phyloP scores from a whole-genome alignment of 2,888 invertebrate genomes.

The Drosophila histrio region DNA sequence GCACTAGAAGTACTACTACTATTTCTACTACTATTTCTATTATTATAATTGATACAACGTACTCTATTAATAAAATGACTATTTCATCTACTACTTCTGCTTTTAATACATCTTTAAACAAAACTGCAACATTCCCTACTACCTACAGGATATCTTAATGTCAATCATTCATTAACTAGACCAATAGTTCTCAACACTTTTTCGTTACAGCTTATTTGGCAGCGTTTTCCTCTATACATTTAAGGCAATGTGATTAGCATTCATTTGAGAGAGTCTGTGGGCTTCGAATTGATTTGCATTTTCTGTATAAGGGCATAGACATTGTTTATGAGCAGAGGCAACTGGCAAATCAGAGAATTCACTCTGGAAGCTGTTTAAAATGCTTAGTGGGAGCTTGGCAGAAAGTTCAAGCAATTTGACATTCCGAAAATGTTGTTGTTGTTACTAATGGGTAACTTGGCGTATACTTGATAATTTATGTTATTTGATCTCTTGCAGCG shows the following conservation, averaged over 20 bases:
- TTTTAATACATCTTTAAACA: background rate
- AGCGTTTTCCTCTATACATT: slow-evolving; percentile 28
- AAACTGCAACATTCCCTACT: background rate
- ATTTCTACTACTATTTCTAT: background rate
- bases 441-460: slow-evolving; percentile 24
- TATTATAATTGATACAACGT: no score
- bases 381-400: slow-evolving; percentile 5
- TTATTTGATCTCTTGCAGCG: slow-evolving; percentile 39
- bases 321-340: slow-evolving; percentile 10
- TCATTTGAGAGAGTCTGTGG: slow-evolving; percentile 46
- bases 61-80: no score
- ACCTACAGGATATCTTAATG: slow-evolving; percentile 1
- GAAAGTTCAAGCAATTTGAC: slow-evolving; percentile 23
- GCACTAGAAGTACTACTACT: background rate
- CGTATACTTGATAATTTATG: slow-evolving; percentile 31
- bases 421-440: slow-evolving; percentile 24
- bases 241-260: slow-evolving; percentile 52
- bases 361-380: slow-evolving; percentile 29
- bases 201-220: slow-evolving; percentile 9
- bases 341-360: slow-evolving; percentile 12
- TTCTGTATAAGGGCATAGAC: slow-evolving; percentile 44
- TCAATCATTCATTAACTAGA: background rate
- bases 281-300: slow-evolving; percentile 35
- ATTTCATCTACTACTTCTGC: no score
- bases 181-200: slow-evolving; percentile 33